Evolutionary conservation across 2,113 vertebrate species (phyloP).

Genomic region (Grammomys dolichurus): DNA sequence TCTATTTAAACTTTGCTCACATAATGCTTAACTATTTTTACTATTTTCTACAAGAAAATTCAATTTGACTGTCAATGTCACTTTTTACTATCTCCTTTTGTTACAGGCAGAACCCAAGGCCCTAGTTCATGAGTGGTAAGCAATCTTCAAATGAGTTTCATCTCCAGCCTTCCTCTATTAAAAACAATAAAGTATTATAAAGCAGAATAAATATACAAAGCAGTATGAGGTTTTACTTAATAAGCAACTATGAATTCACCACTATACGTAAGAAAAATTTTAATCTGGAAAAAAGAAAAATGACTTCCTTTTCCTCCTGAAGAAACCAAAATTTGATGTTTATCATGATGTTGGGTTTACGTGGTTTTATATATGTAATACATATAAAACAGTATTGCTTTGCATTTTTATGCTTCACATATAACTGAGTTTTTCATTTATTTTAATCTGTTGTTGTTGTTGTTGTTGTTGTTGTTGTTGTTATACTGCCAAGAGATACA

Average conservation of each 20-base stretch:
- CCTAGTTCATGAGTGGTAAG: not conserved
- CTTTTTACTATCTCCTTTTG: not conserved
- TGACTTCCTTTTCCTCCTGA: not conserved
- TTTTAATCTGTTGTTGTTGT: not conserved
- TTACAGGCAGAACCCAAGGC: not conserved
- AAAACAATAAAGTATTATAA: not conserved
- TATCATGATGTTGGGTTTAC: slow-evolving; percentile 24
- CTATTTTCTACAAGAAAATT: slow-evolving; percentile 1
- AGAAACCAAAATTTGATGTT: not conserved
- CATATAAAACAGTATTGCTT: not conserved
- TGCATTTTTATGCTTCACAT: slow-evolving; percentile 46
- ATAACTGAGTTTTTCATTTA: slow-evolving; percentile 5
- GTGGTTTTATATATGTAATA: not conserved
- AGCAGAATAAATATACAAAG: slow-evolving; percentile 17
- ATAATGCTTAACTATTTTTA: slow-evolving; percentile 41
- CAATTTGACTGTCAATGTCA: not conserved
- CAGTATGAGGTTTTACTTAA: slow-evolving; percentile 30
- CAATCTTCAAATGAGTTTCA: not conserved
- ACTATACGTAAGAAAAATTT: not conserved
- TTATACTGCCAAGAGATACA: not conserved
- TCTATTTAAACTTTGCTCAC: slow-evolving; percentile 48
- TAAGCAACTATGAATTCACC: not conserved
- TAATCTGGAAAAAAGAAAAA: slow-evolving; percentile 55
- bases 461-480: not conserved
- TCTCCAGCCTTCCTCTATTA: not conserved